Base-by-base conservation (phyloP, 2,888 invertebrate genomes). In the Heliconius ismenius region DNA sequence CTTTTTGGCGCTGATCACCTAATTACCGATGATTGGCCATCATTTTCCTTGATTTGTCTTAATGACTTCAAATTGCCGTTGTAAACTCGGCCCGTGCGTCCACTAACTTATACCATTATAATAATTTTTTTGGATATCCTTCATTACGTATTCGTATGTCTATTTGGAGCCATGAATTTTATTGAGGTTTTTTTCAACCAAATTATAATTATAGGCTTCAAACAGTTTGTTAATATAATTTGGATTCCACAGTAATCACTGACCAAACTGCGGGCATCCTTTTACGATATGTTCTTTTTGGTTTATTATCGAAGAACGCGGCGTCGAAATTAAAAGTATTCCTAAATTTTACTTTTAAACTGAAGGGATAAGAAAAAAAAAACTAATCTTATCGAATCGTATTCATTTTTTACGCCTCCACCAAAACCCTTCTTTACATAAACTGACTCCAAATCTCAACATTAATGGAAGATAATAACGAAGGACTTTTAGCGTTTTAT, bases 1-100 rank as follows among this genome's bases (percentile, higher is more conserved):
- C 90, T 92, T 92, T 92, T 91, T 91, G 83, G 82, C 86, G 84
- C 88, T 87, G 91, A 91, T 67, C 90, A 89, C 87, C 87, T 91
- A 89, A 93, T 93, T 92, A 92, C 86, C 80, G 85, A 84, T 86
- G 88, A 93, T 92, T 89, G 91, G 49, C 86, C 88, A 84, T 89
- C 90, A 85, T 88, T 89, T 84, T 82, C 83, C 85, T 88, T 90
- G 90, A 92, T 92, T 92, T 89, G 88, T 88, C 86, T 85, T 92
- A 92, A 93, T 93, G 92, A 89, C 85, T 86, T 85, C 87, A 92
- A 92, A 93, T 93, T 90, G 89, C 86, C 78, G 84, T 86, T 81
- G 85, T 87, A 88, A 90, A 89, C 80, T 70, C 84, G 84, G 84
- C 85, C 87, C 89, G 89, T 88, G 91, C 89, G 86, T 86, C 86